Base-by-base conservation (phyloP, 1,140 invertebrate genomes). In the Dryas iulia region DNA sequence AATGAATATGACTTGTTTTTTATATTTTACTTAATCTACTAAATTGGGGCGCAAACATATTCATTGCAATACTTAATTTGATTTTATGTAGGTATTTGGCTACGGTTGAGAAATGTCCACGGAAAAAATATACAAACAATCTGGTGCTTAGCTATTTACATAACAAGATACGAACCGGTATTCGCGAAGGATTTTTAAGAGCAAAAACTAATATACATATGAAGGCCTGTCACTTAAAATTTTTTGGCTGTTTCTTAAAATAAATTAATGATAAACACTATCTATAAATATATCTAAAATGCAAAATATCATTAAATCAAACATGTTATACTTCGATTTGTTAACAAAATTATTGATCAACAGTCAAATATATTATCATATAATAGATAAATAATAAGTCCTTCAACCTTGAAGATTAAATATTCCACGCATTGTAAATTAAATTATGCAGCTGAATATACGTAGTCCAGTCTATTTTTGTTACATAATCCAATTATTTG, bases 331-430 rank as follows among this genome's bases (percentile, higher is more conserved):
- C n/a, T n/a, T n/a, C n/a, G n/a, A n/a, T n/a, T n/a, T n/a, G n/a
- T n/a, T n/a, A n/a, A n/a, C n/a, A n/a, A 12, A 21, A 53, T 11
- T 54, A 54, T 54, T 54, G 11, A 60, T 60, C 24, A 25, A 18
- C 52, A 60, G 14, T 39, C 33, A 14, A 25, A 26, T 31, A 5
- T 25, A 35, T 39, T 60, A 60, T 60, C 12, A 26, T 60, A 12
- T 24, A 11, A n/a, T 39, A 39, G 23, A 60, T 59, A 59, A 59
- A 59, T 39, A 60, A 39, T 60, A 60, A 26, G 6, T 39, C 23
- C 21, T 39, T 18, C 18, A 24, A n/a, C 59, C 33, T 60, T 60
- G 59, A 60, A n/a, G 28, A 31, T 60, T 60, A 39, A 60, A 39
- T 47, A 60, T 39, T 60, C 26, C 24, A 23, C 31, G 33, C 21